Percentiles rank a stretch among this genome's conserved stretches.
Conservation (phyloP, 2,113 vertebrate genomes). For the Martes martes region DNA sequence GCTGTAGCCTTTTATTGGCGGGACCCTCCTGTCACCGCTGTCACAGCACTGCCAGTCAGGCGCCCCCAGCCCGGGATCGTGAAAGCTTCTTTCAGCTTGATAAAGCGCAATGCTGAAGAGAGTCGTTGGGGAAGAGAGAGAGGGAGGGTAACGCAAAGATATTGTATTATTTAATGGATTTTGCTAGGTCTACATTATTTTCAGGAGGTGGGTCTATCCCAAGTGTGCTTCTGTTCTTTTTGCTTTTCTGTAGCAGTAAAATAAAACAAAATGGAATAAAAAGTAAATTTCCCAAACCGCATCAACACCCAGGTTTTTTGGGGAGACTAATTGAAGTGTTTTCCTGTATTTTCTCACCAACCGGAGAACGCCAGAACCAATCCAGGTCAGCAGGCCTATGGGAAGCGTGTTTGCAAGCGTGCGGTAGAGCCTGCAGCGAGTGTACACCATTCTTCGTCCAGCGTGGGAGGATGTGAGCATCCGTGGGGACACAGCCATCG, state of each 20-base stretch:
- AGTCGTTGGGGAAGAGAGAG: accelerated
- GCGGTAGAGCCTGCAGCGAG: accelerated
- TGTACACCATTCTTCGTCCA: accelerated
- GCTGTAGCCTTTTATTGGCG: accelerated
- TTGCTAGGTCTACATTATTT: neutral
- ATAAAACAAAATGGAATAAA: neutral
- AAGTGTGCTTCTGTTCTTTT: neutral
- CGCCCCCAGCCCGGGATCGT: neutral
- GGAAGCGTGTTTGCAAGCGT: accelerated
- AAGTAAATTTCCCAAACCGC: neutral
- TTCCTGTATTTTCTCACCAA: neutral
- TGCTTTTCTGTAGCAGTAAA: neutral
- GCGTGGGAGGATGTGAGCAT: neutral
- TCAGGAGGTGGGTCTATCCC: neutral
- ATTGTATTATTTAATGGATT: neutral
- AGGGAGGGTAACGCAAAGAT: accelerated
- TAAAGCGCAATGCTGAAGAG: neutral
- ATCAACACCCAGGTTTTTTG: neutral
- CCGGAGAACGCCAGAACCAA: neutral
- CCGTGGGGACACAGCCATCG: accelerated
- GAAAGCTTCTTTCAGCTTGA: neutral
- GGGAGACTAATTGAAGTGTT: neutral
- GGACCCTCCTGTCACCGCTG: accelerated
- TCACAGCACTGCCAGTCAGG: neutral
- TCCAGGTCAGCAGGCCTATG: no score